Evolutionary conservation across 2,797 vertebrate species (phyloP).

Genomic region (Odontamblyopus lacepedii): DNA sequence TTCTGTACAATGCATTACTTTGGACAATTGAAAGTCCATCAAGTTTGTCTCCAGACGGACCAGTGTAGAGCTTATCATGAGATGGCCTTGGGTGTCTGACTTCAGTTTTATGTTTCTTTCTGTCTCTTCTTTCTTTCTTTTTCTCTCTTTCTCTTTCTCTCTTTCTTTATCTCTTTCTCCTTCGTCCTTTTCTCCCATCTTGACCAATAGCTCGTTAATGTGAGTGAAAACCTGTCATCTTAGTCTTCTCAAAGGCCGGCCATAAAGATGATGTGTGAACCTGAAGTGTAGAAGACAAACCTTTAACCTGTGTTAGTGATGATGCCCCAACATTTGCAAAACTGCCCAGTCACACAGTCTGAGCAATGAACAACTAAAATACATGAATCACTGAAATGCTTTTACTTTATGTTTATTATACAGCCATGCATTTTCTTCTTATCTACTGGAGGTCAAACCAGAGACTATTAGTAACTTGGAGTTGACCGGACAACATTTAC

Average conservation of each 20-base stretch:
- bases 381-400: neutral
- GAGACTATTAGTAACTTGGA: neutral
- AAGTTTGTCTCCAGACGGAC: neutral
- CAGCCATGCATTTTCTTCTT: neutral
- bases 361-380: neutral
- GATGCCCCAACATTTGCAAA: constrained; percentile 36
- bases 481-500: neutral
- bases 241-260: constrained; percentile 60
- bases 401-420: neutral
- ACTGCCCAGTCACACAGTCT: neutral
- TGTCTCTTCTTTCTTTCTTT: neutral
- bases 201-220: constrained; percentile 57
- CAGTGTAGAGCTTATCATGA: constrained; percentile 1
- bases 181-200: constrained; percentile 32
- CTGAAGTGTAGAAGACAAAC: constrained; percentile 47
- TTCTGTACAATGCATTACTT: neutral
- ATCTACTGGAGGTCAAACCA: neutral
- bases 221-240: constrained; percentile 72
- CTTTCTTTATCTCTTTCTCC: constrained; percentile 21
- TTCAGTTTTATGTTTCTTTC: constrained; percentile 50
- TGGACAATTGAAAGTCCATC: neutral
- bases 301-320: too few species aligned
- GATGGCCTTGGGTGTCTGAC: constrained; percentile 61
- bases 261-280: constrained; percentile 73
- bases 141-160: constrained; percentile 10